Evolutionary conservation across 2,888 invertebrate genomes (phyloP).

Genomic region (Lysandra coridon): DNA sequence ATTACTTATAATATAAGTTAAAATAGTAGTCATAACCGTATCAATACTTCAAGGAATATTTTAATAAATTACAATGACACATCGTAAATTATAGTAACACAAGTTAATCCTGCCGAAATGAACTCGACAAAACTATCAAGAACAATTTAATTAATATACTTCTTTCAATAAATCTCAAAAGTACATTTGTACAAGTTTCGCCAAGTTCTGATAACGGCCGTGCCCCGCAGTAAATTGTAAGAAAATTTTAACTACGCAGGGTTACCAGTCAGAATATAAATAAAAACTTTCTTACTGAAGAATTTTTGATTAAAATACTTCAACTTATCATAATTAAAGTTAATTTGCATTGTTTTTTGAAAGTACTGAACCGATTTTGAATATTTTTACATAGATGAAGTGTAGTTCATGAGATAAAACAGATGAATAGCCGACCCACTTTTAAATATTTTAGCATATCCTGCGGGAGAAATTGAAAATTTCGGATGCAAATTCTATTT

Average conservation of each 20-base stretch:
- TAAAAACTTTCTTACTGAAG: not conserved
- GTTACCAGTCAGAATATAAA: not conserved
- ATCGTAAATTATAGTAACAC: not conserved
- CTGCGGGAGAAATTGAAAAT: too few relatives aligned
- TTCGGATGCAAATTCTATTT: too few relatives aligned
- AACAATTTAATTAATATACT: not conserved
- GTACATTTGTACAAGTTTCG: constrained; percentile 3
- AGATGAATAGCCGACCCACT: too few relatives aligned
- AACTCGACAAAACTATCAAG: not conserved
- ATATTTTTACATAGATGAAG: too few relatives aligned
- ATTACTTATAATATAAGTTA: too few relatives aligned
- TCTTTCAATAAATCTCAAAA: constrained; percentile 25
- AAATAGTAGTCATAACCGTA: too few relatives aligned
- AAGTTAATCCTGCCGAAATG: not conserved
- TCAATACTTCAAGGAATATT: too few relatives aligned
- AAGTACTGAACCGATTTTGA: too few relatives aligned
- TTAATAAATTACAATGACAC: not conserved
- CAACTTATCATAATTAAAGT: too few relatives aligned
- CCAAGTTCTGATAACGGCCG: not conserved
- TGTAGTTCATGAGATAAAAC: too few relatives aligned
- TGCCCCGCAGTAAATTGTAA: constrained; percentile 6
- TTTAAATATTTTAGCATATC: too few relatives aligned
- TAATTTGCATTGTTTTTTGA: too few relatives aligned
- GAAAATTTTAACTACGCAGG: constrained; percentile 3
- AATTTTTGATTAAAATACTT: not conserved